Evolutionary conservation across 2,797 vertebrate genomes (phyloP).

Genomic region (Tauraco hartlaubi): DNA sequence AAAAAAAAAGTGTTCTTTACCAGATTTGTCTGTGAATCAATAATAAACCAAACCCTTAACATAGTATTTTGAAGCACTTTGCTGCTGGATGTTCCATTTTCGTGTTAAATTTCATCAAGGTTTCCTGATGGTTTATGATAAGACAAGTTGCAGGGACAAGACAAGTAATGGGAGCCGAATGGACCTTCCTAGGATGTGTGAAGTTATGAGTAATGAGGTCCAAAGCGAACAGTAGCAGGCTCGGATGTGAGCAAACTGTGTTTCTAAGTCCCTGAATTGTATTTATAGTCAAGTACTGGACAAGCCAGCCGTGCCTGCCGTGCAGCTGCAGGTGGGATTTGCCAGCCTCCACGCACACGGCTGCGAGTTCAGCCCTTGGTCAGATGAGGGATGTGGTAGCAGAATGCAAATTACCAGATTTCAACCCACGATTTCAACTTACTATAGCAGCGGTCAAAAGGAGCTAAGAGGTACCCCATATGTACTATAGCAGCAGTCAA

Average conservation of each 20-base stretch:
- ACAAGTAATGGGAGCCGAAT: not conserved
- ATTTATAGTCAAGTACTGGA: not conserved
- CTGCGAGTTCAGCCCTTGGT: rapidly evolving
- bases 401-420: not conserved
- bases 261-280: not conserved
- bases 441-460: not conserved
- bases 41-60: not conserved
- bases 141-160: not conserved
- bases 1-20: rapidly evolving
- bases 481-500: not conserved
- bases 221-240: not conserved
- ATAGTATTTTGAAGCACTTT: not conserved
- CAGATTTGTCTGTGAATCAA: not conserved
- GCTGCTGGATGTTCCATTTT: not conserved
- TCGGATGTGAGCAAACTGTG: not conserved
- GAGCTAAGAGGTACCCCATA: not conserved
- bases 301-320: not conserved
- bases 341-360: rapidly evolving
- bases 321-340: not conserved
- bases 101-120: not conserved
- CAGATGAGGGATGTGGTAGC: not conserved
- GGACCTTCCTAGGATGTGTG: not conserved
- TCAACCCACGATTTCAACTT: not conserved
- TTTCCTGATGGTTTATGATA: not conserved
- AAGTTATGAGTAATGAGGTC: not conserved